phyloP scores from a whole-genome alignment of 2,113 vertebrate species.

The Labeo catla region DNA sequence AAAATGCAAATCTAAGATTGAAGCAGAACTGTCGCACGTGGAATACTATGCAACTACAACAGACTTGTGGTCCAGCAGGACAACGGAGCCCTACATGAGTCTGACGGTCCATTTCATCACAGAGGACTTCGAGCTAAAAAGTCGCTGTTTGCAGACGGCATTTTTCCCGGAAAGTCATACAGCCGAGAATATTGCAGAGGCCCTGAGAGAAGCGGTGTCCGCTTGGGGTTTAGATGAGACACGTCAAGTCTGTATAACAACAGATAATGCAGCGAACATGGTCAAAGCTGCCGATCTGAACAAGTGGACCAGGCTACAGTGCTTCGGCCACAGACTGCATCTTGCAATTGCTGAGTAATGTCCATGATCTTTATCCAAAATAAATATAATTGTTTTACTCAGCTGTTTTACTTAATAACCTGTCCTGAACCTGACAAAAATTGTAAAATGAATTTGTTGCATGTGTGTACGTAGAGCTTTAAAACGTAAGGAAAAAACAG shows the following conservation, averaged over 20 bases:
- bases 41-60: no score
- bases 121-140: neutral
- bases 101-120: neutral
- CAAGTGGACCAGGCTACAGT: conserved; percentile 17
- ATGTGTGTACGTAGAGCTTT: no score
- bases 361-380: no score
- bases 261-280: no score
- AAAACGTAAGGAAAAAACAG: no score
- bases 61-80: no score
- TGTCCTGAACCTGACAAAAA: no score
- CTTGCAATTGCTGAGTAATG: conserved; percentile 31
- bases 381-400: no score
- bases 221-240: conserved; percentile 18
- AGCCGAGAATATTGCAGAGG: neutral
- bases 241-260: conserved; percentile 25
- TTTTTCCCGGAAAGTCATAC: neutral
- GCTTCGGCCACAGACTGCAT: conserved; percentile 33
- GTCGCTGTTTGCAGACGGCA: neutral
- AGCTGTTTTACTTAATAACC: no score
- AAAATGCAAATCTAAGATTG: neutral
- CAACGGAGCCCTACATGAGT: no score
- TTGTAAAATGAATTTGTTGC: no score
- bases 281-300: neutral
- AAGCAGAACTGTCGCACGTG: no score
- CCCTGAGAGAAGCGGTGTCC: neutral